Percentiles rank a stretch among this genome's conserved stretches.
phyloP scores from a whole-genome alignment of 2,797 vertebrate species.

The Fundulus diaphanus region DNA sequence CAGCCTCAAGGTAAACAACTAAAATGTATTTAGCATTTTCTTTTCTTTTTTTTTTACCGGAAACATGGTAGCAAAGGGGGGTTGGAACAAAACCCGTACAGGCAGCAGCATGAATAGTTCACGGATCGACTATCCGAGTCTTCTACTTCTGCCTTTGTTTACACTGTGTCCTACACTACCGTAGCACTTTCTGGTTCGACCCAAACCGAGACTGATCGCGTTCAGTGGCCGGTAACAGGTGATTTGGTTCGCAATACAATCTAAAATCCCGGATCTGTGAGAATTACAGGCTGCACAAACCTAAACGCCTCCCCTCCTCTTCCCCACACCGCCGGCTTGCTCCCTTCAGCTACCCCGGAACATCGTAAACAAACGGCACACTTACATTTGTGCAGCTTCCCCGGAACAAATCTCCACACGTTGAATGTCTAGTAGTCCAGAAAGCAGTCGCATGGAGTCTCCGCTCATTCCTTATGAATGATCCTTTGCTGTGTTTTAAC shows the following conservation, averaged over 20 bases:
- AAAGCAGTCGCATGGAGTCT: slow-evolving; percentile 71
- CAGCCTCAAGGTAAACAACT: slow-evolving; percentile 58
- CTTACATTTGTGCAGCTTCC: slow-evolving; percentile 81
- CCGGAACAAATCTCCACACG: slow-evolving; percentile 74
- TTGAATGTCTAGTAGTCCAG: slow-evolving; percentile 74
- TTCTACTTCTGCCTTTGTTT: slow-evolving; percentile 75
- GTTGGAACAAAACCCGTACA: slow-evolving; percentile 27
- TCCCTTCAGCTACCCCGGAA: slow-evolving; percentile 47
- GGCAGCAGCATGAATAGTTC: slow-evolving; percentile 52
- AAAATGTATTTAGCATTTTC: slow-evolving; percentile 17
- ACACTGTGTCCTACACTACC: slow-evolving; percentile 51
- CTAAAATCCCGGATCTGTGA: slow-evolving; percentile 42
- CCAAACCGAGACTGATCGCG: slow-evolving; percentile 31
- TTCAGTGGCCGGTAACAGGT: slow-evolving; percentile 68
- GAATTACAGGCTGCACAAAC: slow-evolving; percentile 29
- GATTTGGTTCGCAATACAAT: slow-evolving; percentile 49
- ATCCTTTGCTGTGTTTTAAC: slow-evolving; percentile 64
- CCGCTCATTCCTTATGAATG: slow-evolving; percentile 79
- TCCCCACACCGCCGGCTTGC: slow-evolving; percentile 32
- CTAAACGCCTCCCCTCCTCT: slow-evolving; percentile 28
- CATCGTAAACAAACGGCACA: slow-evolving; percentile 71
- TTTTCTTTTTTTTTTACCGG: not conserved
- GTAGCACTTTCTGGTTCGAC: slow-evolving; percentile 27
- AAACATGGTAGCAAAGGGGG: slow-evolving; percentile 10
- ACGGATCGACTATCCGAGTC: slow-evolving; percentile 51